A percentile compares a stretch with the other conserved stretches of the same genome.
phyloP scores from a whole-genome alignment of 2,113 vertebrate species.

The Tachysurus vachellii region DNA sequence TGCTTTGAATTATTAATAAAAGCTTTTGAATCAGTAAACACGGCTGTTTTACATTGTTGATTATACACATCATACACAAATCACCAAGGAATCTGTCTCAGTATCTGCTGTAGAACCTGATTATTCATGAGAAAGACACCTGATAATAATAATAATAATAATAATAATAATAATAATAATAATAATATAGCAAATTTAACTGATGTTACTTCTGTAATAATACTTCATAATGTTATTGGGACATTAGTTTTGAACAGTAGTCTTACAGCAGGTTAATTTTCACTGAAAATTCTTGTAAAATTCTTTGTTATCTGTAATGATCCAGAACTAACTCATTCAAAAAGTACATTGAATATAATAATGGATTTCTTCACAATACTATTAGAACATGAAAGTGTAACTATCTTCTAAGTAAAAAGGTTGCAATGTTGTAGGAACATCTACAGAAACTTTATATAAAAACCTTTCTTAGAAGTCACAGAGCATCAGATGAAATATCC shows the following conservation, averaged over 20 bases:
- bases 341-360: neutral
- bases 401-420: neutral
- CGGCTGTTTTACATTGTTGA: neutral
- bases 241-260: too few relatives aligned
- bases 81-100: neutral
- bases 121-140: neutral
- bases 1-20: slow-evolving; percentile 13
- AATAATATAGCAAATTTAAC: too few relatives aligned
- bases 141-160: too few relatives aligned
- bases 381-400: neutral
- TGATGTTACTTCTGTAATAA: neutral
- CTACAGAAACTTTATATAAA: neutral
- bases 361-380: neutral
- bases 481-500: neutral
- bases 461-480: too few relatives aligned
- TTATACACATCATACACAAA: neutral
- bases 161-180: too few relatives aligned
- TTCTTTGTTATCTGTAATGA: too few relatives aligned
- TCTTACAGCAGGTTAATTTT: too few relatives aligned
- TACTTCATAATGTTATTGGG: neutral
- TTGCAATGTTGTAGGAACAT: neutral
- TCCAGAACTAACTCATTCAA: too few relatives aligned
- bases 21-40: slow-evolving; percentile 1
- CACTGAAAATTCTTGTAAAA: too few relatives aligned
- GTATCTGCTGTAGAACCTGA: neutral